Percentiles rank a stretch among this genome's conserved stretches.
Evolutionary conservation across 2,888 invertebrate species (phyloP).

Genomic region (Sialis fuliginosa): DNA sequence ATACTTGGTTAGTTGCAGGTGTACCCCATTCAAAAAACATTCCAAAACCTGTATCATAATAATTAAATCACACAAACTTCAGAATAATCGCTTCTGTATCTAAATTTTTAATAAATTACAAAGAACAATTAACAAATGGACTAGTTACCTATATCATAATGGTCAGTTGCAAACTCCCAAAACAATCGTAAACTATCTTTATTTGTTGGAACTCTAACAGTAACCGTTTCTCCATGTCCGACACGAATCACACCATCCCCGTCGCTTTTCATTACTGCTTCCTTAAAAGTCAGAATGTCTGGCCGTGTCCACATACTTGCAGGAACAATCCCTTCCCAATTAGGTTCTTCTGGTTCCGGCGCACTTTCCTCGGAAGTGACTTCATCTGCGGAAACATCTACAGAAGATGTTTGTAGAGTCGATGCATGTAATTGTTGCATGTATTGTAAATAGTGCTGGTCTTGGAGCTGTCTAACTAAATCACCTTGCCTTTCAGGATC

Average conservation of each 20-base stretch:
- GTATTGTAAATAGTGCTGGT: constrained; percentile 97
- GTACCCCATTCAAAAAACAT: constrained; percentile 97
- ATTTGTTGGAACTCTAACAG: constrained; percentile 93
- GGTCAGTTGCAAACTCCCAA: constrained; percentile 99
- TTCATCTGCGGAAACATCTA: constrained; percentile 8
- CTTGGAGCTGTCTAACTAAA: constrained; percentile 86
- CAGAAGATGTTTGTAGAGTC: constrained; percentile 10
- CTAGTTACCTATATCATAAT: constrained; percentile 70
- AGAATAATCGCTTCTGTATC: no score
- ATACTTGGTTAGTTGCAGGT: constrained; percentile 63
- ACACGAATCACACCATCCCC: constrained; percentile 84
- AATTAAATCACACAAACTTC: background rate
- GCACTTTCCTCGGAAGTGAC: constrained; percentile 18
- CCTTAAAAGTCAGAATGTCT: constrained; percentile 81
- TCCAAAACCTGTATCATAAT: constrained; percentile 52
- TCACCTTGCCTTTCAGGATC: constrained; percentile 84
- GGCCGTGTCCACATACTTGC: constrained; percentile 93
- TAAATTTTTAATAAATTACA: background rate
- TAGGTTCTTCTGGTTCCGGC: constrained; percentile 17
- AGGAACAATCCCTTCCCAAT: constrained; percentile 22
- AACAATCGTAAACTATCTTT: constrained; percentile 82
- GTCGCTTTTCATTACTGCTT: constrained; percentile 54
- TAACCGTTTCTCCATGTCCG: constrained; percentile 92
- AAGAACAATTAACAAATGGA: background rate
- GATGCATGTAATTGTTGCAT: constrained; percentile 74